Evolutionary conservation across 2,888 invertebrate genomes (phyloP), one percentile per base, ranked within the genome.

Genomic region (Nemapogon koenigi): DNA sequence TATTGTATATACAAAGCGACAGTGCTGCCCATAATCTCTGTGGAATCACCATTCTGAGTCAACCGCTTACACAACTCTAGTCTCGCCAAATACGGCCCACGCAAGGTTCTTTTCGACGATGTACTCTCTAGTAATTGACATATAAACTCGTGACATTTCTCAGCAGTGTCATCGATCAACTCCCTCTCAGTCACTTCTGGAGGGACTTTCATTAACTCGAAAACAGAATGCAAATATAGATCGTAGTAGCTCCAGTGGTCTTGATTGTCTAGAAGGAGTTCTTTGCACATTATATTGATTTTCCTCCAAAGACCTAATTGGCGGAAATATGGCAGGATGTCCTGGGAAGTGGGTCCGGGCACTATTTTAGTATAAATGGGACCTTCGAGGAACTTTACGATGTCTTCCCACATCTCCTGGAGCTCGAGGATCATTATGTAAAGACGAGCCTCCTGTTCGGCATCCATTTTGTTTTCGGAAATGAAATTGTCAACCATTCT

Each of bases 401-500:
- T 89, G 53, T 92, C 91, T 48, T 88, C 83, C 70, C 86, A 88
- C 63, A 95, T 96, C 22, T 85, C 85, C 62, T 89, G 88, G 11
- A 88, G 72, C 52, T 94, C 70, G 14, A 80, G 49, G 43, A 97
- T 90, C 81, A 94, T 90, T 39, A 97, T 79, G 68, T 95, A 96
- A 29, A 97, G 81, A 41, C 92, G 87, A 1, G 95, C 89, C 65
- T 98, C 97, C 67, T 94, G 94, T 61, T 97, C 97, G 0, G 94
- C 92, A 59, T 95, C 94, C 55, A 94, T 81, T 75, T 92, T 94
- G 48, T 90, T 88, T 44, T 95, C 94, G 3, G 84, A 78, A 39
- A 95, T 88, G 57, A 93, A 86, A 62, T 96, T 97, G 49, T 89
- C 85, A 17, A 96, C 88, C 97, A 98, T 97, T 61, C 93, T 83